Evolutionary conservation across 2,113 vertebrate species (phyloP).

Genomic region (Podarcis muralis): DNA sequence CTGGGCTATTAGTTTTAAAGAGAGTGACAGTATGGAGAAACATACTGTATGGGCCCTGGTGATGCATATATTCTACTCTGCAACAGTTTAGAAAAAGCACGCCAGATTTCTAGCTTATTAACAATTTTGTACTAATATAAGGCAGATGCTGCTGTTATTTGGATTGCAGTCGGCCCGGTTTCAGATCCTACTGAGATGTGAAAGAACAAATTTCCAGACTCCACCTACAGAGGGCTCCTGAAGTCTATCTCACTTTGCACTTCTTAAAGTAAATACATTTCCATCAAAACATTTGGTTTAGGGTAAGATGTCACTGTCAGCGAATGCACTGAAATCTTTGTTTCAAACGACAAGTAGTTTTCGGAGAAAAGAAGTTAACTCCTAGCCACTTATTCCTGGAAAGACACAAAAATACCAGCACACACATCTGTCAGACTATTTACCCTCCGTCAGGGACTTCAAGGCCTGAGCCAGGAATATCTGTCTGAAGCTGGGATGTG

Average conservation of each 20-base stretch:
- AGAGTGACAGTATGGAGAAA: background rate
- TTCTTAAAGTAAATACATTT: constrained; percentile 14
- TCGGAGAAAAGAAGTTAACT: background rate
- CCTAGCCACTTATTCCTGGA: background rate
- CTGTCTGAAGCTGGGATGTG: background rate
- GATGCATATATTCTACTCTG: background rate
- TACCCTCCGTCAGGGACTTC: background rate
- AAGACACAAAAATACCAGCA: background rate
- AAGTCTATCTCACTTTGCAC: constrained; percentile 17
- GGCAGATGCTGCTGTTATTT: too few relatives aligned
- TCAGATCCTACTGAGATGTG: background rate
- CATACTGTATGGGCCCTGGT: background rate
- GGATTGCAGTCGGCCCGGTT: background rate
- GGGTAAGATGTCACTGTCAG: background rate
- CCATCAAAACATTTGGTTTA: constrained; percentile 11
- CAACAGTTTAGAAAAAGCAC: background rate
- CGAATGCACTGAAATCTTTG: background rate
- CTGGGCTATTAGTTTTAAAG: background rate
- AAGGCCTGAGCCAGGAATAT: background rate
- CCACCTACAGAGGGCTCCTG: constrained; percentile 41
- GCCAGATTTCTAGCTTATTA: background rate
- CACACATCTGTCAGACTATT: background rate
- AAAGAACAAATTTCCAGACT: constrained; percentile 15
- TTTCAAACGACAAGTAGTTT: background rate
- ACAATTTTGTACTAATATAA: background rate